Percentiles rank a stretch among this genome's conserved stretches.
These are phyloP conservation scores for Nautilus pompilius DNA, from an alignment of 1,140 invertebrate genomes.

Conservation along the genomic window DNA sequence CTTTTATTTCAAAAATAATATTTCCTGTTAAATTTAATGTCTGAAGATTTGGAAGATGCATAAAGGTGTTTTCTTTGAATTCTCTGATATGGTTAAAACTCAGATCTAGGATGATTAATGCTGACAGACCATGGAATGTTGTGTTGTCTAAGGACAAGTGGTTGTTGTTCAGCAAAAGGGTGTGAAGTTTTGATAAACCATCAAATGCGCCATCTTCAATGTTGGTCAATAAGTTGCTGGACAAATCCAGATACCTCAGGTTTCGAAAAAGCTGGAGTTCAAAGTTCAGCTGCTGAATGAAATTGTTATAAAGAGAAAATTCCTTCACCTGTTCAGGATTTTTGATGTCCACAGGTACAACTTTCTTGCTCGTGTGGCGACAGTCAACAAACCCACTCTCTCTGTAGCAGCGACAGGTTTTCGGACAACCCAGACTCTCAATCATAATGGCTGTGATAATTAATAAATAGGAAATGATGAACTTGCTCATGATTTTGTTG, in stretches of 20 bases:
- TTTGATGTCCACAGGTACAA: background rate
- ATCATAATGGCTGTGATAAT: too few species aligned
- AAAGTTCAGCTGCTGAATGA: background rate
- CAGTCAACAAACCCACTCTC: background rate
- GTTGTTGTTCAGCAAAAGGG: background rate
- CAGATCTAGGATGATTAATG: background rate
- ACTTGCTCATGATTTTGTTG: too few species aligned
- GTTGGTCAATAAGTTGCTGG: background rate
- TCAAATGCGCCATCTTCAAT: background rate
- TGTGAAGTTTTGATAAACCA: background rate
- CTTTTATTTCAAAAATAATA: background rate
- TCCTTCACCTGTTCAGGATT: background rate
- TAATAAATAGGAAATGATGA: too few species aligned
- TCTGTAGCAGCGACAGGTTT: background rate
- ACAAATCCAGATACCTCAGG: background rate
- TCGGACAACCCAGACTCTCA: too few species aligned
- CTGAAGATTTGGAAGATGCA: background rate
- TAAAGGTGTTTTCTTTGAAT: background rate
- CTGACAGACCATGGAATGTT: background rate
- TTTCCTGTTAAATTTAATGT: conserved; percentile 1
- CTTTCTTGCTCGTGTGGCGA: background rate
- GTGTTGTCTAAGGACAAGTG: background rate
- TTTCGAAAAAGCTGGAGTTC: background rate
- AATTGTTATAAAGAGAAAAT: background rate
- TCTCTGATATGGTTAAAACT: background rate